phyloP scores from a whole-genome alignment of 2,113 vertebrate species.

The Cyphomyrus discorhynchus region DNA sequence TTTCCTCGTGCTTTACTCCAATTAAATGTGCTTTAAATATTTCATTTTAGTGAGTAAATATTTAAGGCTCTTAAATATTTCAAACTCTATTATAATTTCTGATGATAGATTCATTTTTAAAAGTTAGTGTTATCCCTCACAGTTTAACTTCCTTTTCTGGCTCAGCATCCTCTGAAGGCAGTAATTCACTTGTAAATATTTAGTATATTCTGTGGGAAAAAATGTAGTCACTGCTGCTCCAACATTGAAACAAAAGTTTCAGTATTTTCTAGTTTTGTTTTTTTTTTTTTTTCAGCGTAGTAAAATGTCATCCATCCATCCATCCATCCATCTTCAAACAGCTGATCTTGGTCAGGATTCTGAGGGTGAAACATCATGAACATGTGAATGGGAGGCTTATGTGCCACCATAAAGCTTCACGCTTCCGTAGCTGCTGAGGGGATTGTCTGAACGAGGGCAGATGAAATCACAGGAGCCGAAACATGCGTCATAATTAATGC shows the following conservation, averaged over 20 bases:
- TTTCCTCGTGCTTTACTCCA: background rate
- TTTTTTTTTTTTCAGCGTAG: background rate
- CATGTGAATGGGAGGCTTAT: background rate
- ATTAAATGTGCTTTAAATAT: slow-evolving; percentile 2
- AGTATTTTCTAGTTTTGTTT: background rate
- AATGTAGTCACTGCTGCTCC: background rate
- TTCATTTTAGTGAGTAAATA: background rate
- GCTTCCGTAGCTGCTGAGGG: background rate
- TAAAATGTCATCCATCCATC: background rate
- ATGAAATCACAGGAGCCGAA: background rate
- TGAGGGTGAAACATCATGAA: background rate
- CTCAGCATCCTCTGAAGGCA: background rate
- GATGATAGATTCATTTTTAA: background rate
- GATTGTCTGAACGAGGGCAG: background rate
- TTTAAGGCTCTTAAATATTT: background rate
- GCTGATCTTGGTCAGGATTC: background rate
- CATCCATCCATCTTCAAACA: background rate
- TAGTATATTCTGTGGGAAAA: background rate
- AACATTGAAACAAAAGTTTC: background rate
- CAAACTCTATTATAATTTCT: background rate
- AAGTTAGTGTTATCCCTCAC: background rate
- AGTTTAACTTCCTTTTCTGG: background rate
- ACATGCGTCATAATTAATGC: background rate
- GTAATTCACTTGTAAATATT: background rate
- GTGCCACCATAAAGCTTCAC: background rate